Base-by-base conservation (phyloP, 2,888 invertebrate species). In the Diaphora mendica region DNA sequence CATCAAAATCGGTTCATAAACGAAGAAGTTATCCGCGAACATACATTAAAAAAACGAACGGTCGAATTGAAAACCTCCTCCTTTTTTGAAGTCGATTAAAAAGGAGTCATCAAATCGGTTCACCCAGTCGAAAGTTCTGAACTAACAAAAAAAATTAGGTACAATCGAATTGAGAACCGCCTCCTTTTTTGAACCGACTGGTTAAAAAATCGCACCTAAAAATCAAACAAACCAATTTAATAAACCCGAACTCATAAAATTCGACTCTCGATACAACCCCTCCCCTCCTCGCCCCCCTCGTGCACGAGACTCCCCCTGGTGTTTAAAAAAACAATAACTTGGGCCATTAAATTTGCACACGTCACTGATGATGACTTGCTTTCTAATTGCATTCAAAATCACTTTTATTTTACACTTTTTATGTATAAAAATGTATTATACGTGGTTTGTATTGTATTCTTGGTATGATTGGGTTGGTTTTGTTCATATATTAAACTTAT, bases 311-410 rank as follows among this genome's bases (percentile, higher is more conserved):
- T 35, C 70, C 77, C 77, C 71, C 76, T 75, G 81, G 80, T 74
- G 86, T 86, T 87, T 87, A 89, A 92, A 89, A 92, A 94, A 94
- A 95, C 94, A 95, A 95, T 94, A 92, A 93, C 89, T 88, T 89
- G 88, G 86, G 75, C 94, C 95, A 95, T 95, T 95, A 95, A 95
- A 95, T 92, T 94, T 89, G 89, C 90, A 90, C 95, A 94, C 92
- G 86, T 87, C 87, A 92, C 87, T 93, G 94, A 84, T 82, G 86
- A 79, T 91, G 89, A 85, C 86, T 85, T 87, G 77, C 77, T 73
- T 88, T 87, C 89, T 94, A 94, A 94, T 94, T 94, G 94, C 92
- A 78, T 85, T 75, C 88, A 93, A 92, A 93, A 90, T 91, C 87
- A 89, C 85, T 88, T 88, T 87, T 86, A 85, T 85, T 85, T 82